A percentile compares a stretch with the other conserved stretches of the same genome.
Conservation (phyloP, 2,113 vertebrate genomes). For the Oryzias celebensis region DNA sequence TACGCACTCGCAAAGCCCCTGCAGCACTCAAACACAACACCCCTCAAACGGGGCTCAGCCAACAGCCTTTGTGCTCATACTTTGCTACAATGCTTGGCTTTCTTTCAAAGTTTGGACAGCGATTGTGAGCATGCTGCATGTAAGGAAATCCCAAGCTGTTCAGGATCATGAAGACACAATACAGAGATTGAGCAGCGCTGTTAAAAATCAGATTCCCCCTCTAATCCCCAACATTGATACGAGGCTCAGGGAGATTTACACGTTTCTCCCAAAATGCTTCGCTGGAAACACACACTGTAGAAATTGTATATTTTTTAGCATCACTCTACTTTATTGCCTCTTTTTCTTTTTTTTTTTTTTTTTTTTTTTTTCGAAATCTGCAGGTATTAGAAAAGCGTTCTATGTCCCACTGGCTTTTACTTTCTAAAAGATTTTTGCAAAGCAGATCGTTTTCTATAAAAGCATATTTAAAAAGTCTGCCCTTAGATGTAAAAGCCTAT, state of each 20-base stretch:
- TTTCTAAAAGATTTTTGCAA: too few relatives aligned
- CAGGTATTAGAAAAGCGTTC: too few relatives aligned
- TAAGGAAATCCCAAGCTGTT: constrained; percentile 41
- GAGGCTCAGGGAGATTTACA: constrained; percentile 16
- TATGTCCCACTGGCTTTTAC: too few relatives aligned
- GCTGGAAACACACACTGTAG: constrained; percentile 7
- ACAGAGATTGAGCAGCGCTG: constrained; percentile 34
- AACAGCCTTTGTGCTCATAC: constrained; percentile 1
- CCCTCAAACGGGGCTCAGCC: constrained; percentile 15
- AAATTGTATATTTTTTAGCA: neutral
- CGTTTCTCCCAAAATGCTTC: neutral
- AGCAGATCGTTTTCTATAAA: too few relatives aligned
- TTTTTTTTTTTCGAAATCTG: too few relatives aligned
- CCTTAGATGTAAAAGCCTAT: too few relatives aligned
- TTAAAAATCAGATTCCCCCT: constrained; percentile 34
- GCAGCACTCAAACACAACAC: constrained; percentile 11
- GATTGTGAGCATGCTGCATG: constrained; percentile 25
- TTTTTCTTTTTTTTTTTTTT: too few relatives aligned
- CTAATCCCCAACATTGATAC: constrained; percentile 37
- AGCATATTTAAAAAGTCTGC: too few relatives aligned
- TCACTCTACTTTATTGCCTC: too few relatives aligned
- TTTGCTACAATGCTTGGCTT: constrained; percentile 22
- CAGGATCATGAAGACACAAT: constrained; percentile 37
- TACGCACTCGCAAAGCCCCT: constrained; percentile 25
- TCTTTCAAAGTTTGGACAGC: constrained; percentile 27